Percentiles rank a stretch among this genome's conserved stretches.
These are phyloP conservation scores for Todus mexicanus DNA, from an alignment of 2,797 vertebrate genomes.

Conservation along the genomic window DNA sequence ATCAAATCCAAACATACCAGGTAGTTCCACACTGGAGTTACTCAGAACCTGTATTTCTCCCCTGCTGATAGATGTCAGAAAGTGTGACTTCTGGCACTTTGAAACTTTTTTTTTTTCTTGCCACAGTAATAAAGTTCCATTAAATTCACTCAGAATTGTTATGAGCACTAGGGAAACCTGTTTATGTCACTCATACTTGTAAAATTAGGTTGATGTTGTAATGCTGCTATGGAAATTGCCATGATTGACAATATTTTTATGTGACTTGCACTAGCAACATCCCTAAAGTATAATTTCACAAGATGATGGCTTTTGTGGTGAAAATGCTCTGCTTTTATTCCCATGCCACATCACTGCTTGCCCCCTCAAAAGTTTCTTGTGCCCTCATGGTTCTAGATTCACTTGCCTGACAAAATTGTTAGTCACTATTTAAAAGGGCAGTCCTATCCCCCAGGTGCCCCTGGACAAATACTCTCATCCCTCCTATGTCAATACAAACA, in stretches of 20 bases:
- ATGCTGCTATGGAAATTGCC: not conserved
- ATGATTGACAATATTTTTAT: not conserved
- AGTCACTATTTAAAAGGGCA: not conserved
- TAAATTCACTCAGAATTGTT: not conserved
- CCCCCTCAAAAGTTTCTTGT: not conserved
- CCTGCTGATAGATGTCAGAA: not conserved
- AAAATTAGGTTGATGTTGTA: not conserved
- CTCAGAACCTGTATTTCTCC: not conserved
- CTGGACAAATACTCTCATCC: not conserved
- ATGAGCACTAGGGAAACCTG: not conserved
- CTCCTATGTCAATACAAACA: not conserved
- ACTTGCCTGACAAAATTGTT: not conserved
- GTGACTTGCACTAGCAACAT: not conserved
- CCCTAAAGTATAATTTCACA: not conserved
- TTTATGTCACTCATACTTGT: not conserved
- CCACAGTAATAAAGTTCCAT: not conserved
- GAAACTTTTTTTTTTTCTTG: not conserved
- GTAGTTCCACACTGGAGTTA: not conserved
- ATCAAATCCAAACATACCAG: not conserved
- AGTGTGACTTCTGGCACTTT: not conserved
- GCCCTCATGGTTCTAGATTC: not conserved
- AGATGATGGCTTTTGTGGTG: not conserved
- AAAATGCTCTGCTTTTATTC: not conserved
- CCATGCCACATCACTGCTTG: not conserved
- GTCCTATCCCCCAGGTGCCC: not conserved